Base-by-base conservation (phyloP, 2,113 vertebrate species). In the Halichoerus grypus region DNA sequence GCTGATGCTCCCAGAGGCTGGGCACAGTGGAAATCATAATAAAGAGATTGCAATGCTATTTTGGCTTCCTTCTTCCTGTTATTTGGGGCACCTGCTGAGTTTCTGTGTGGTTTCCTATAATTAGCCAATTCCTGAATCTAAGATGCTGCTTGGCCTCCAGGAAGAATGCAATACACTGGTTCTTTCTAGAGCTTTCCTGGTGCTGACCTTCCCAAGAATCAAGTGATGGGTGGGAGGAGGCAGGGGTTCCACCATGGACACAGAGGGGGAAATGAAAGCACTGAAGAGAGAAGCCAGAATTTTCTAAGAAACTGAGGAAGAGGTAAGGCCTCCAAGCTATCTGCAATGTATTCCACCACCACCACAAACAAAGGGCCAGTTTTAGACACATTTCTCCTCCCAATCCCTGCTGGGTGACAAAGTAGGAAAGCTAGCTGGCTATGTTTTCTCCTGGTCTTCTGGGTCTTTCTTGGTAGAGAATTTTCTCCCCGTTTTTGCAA, bases 11-110 rank as follows among this genome's bases (percentile, higher is more conserved):
- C 89, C 82, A 80, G 69, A 83, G 83, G 90, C 96, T 97, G 97
- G 93, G 81, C 80, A 85, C 94, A 86, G 53, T 90, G 39, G 80
- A 88, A 91, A 97, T 86, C 81, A 81, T 95, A 98, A 98, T 98
- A 98, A 98, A 98, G 79, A 96, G 36, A 94, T 90, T 97, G 96
- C 91, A 39, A 97, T 95, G 95, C 33, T 95, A 22, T 76, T 77
- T 81, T 24, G 11, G 22, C 4, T 9, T 67, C 96, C 61, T 76
- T 86, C 88, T 97, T 88, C 65, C 84, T 97, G 42, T 72, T 96
- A 71, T 97, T 82, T 83, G 77, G 69, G 31, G 83, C 33, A 51
- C 31, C n/a, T 93, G 33, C 77, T 1, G 3, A 57, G 81, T 94
- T 90, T 96, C 67, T 46, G 42, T 89, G 36, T 53, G 63, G 28